Evolutionary conservation across 2,888 invertebrate genomes (phyloP).

Genomic region (Keiferia lycopersicella): DNA sequence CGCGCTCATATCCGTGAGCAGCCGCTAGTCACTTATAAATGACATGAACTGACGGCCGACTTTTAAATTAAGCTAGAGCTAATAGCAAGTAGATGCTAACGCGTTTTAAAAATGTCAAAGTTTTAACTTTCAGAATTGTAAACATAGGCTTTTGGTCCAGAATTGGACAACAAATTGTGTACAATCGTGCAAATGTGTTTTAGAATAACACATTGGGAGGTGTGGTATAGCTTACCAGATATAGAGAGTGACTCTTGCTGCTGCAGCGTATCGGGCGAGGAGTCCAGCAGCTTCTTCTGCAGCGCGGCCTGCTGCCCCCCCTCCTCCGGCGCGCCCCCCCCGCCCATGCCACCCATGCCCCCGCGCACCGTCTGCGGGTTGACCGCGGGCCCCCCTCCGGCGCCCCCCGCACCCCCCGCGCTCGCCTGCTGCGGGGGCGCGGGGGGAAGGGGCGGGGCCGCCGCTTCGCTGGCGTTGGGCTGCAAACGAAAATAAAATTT

Average conservation of each 20-base stretch:
- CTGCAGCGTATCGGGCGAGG: slow-evolving; percentile 89
- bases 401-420: slow-evolving; percentile 48
- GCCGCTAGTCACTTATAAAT: too few relatives aligned
- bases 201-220: too few relatives aligned
- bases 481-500: background rate
- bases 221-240: slow-evolving; percentile 78
- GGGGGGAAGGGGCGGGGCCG: slow-evolving; percentile 65
- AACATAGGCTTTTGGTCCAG: too few relatives aligned
- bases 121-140: too few relatives aligned
- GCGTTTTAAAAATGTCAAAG: too few relatives aligned
- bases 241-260: slow-evolving; percentile 90
- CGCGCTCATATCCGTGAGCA: too few relatives aligned
- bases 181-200: too few relatives aligned
- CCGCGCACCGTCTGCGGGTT: background rate
- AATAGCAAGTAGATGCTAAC: too few relatives aligned
- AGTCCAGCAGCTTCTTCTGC: slow-evolving; percentile 92
- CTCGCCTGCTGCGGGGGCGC: slow-evolving; percentile 44
- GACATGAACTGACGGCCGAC: too few relatives aligned
- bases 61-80: too few relatives aligned
- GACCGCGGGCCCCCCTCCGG: slow-evolving; percentile 40
- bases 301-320: slow-evolving; percentile 87
- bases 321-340: slow-evolving; percentile 83
- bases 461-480: slow-evolving; percentile 38
- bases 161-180: too few relatives aligned
- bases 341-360: slow-evolving; percentile 47